Conservation (phyloP, 92 coral and sea anemone species). For the Palythoa grandiflora region DNA sequence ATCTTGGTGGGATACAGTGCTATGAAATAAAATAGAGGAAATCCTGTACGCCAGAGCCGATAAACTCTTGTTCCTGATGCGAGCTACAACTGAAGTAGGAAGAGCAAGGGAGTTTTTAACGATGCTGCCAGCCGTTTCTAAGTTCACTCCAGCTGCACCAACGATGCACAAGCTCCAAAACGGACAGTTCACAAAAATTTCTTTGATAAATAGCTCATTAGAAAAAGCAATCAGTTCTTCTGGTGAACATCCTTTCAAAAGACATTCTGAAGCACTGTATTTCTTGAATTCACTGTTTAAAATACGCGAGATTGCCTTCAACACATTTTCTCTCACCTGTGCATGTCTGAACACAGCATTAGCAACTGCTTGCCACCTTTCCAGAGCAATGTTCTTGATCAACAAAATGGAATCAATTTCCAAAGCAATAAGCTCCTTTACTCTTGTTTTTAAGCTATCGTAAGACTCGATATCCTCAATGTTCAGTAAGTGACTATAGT, state of each 20-base stretch:
- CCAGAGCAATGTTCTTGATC: constrained; percentile 12
- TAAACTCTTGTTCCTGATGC: constrained; percentile 55
- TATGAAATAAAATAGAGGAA: constrained; percentile 69
- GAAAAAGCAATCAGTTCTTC: constrained; percentile 69
- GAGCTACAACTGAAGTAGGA: constrained; percentile 65
- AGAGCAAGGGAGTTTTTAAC: constrained; percentile 59
- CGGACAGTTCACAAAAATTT: constrained; percentile 63
- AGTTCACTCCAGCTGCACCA: constrained; percentile 64
- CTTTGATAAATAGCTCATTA: constrained; percentile 63
- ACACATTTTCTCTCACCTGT: neutral
- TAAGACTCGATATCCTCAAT: neutral
- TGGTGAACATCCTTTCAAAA: constrained; percentile 59
- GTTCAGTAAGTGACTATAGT: too few species aligned
- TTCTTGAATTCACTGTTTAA: constrained; percentile 49
- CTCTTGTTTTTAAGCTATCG: neutral
- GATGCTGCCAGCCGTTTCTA: constrained; percentile 18
- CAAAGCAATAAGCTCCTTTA: constrained; percentile 3
- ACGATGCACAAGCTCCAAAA: constrained; percentile 55
- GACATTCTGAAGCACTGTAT: constrained; percentile 46
- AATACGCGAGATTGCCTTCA: neutral
- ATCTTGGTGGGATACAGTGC: constrained; percentile 65
- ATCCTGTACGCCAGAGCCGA: constrained; percentile 66
- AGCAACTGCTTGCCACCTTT: constrained; percentile 20
- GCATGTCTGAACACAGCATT: constrained; percentile 16
- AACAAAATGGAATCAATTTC: neutral